Evolutionary conservation across 2,113 vertebrate genomes (phyloP).

Genomic region (Pseudorectes ferrugineus): DNA sequence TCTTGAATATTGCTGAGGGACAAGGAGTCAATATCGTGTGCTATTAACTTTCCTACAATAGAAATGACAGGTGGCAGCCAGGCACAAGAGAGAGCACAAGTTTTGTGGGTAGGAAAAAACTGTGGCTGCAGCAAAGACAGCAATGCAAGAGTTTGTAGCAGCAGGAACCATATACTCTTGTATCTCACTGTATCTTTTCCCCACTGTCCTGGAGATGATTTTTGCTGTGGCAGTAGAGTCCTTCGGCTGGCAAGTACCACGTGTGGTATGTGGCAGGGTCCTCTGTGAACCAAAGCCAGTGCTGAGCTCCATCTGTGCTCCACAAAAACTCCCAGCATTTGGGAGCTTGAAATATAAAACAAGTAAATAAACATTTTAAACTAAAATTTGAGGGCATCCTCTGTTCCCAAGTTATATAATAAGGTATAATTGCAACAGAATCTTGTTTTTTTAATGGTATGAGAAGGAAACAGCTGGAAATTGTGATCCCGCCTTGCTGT

Average conservation of each 20-base stretch:
- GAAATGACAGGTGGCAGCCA: not conserved
- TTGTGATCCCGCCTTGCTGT: not conserved
- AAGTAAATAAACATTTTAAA: not conserved
- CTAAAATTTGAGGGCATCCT: not conserved
- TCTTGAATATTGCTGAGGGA: not conserved
- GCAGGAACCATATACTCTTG: not conserved
- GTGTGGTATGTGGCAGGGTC: accelerated
- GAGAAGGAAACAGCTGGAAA: not conserved
- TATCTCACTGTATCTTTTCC: not conserved
- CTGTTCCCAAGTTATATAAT: not conserved
- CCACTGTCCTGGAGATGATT: not conserved
- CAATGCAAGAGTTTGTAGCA: not conserved
- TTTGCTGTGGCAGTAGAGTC: not conserved
- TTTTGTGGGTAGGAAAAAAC: not conserved
- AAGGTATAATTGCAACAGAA: not conserved
- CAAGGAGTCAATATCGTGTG: not conserved
- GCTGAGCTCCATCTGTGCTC: not conserved
- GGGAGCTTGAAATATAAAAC: not conserved
- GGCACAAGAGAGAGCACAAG: not conserved
- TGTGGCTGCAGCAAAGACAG: not conserved
- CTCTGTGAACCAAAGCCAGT: not conserved
- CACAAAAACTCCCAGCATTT: not conserved
- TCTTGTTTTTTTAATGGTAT: not conserved
- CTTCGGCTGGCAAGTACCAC: not conserved
- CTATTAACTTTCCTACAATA: not conserved